Percentiles rank a stretch among this genome's conserved stretches.
phyloP scores from a whole-genome alignment of 2,797 vertebrate genomes.

The Syngnathus rostellatus region DNA sequence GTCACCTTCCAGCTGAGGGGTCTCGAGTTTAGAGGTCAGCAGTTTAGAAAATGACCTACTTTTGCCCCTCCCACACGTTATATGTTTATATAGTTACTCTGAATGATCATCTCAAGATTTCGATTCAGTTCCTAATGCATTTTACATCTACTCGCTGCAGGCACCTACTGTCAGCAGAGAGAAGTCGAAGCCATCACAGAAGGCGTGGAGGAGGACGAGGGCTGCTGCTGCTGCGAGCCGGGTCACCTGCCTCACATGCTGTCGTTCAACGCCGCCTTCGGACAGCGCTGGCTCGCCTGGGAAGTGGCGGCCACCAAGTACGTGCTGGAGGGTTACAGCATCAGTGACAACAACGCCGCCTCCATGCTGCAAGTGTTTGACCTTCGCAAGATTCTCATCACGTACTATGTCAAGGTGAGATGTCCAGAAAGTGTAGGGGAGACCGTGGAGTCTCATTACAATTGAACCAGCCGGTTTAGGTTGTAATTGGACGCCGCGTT shows the following conservation, averaged over 20 bases:
- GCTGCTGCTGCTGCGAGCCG: slow-evolving; percentile 97
- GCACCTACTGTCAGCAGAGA: slow-evolving; percentile 96
- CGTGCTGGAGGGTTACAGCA: slow-evolving; percentile 94
- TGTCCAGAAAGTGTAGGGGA: too few relatives aligned
- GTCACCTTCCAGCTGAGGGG: slow-evolving; percentile 96
- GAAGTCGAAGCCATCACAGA: slow-evolving; percentile 99
- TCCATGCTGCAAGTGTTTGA: slow-evolving; percentile 99
- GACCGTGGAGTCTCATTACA: too few relatives aligned
- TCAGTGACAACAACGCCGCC: slow-evolving; percentile 96
- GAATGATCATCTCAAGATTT: background rate
- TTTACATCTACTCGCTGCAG: slow-evolving; percentile 45
- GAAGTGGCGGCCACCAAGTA: slow-evolving; percentile 97
- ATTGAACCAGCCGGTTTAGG: too few relatives aligned
- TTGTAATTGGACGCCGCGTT: background rate
- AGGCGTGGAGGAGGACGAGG: slow-evolving; percentile 97
- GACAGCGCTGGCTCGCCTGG: slow-evolving; percentile 98
- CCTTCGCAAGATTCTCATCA: slow-evolving; percentile 94
- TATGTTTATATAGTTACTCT: background rate
- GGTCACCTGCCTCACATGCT: slow-evolving; percentile 93
- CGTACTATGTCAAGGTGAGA: slow-evolving; percentile 94
- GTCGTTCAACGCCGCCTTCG: slow-evolving; percentile 94
- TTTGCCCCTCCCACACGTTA: too few relatives aligned
- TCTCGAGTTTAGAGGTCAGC: slow-evolving; percentile 96
- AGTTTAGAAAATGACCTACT: background rate
- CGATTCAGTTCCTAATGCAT: background rate